Percentiles rank a stretch among this genome's conserved stretches.
phyloP scores from a whole-genome alignment of 1,140 invertebrate species.

The Homarus americanus region DNA sequence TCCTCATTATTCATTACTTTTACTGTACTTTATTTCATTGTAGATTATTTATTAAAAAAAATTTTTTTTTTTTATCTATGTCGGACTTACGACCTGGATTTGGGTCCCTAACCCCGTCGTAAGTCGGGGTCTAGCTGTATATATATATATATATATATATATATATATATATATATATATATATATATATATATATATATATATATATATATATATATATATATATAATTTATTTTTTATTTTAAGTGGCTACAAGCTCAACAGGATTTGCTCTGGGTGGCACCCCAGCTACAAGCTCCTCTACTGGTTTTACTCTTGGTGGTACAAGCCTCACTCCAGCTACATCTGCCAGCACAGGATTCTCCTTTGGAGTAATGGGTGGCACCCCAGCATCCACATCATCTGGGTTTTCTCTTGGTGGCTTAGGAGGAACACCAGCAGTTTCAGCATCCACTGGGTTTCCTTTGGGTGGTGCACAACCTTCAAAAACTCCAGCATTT shows the following conservation, averaged over 20 bases:
- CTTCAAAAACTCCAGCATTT: background rate
- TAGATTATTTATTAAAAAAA: too few relatives aligned
- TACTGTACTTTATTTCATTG: too few relatives aligned
- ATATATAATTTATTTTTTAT: background rate
- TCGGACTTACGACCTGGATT: too few relatives aligned
- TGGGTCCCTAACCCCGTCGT: too few relatives aligned
- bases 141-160: too few relatives aligned
- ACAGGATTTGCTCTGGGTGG: background rate
- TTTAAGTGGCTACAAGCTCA: background rate
- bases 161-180: too few relatives aligned
- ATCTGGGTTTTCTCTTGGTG: background rate
- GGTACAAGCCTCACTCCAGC: background rate
- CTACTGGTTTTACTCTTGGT: background rate
- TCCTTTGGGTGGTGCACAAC: background rate
- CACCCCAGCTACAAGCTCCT: background rate
- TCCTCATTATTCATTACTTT: too few relatives aligned
- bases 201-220: too few relatives aligned
- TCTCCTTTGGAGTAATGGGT: background rate
- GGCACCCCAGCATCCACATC: background rate
- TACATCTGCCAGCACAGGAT: background rate
- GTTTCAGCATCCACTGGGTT: conserved; percentile 1
- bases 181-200: too few relatives aligned
- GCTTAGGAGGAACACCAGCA: background rate
- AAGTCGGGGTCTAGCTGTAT: too few relatives aligned
- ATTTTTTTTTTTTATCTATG: too few relatives aligned